A percentile compares a stretch with the other conserved stretches of the same genome.
Evolutionary conservation across 2,113 vertebrate species (phyloP).

Genomic region (Oreocharis arfaki): DNA sequence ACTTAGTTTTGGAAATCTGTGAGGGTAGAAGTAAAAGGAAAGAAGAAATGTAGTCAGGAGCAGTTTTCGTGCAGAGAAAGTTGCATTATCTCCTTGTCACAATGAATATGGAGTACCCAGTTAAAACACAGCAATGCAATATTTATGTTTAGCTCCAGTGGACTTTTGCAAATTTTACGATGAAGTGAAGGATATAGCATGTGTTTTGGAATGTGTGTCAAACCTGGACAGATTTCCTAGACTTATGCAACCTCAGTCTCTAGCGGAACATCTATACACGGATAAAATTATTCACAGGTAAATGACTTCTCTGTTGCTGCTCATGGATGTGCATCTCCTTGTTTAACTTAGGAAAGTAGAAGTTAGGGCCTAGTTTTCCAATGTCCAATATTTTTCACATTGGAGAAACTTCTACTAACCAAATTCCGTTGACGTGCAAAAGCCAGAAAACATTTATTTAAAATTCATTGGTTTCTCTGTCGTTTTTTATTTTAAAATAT

Average conservation of each 20-base stretch:
- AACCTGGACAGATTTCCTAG: not conserved
- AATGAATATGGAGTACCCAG: not conserved
- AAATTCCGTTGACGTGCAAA: not conserved
- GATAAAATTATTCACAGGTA: not conserved
- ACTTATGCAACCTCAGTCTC: not conserved
- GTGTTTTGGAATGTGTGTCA: not conserved
- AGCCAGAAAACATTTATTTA: not conserved
- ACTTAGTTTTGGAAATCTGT: not conserved
- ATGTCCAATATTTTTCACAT: not conserved
- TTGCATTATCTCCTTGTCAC: constrained; percentile 4
- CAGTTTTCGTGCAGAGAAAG: not conserved
- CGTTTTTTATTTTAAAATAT: not conserved
- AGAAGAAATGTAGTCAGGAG: not conserved
- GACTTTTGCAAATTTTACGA: constrained; percentile 44
- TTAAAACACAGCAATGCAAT: constrained; percentile 17
- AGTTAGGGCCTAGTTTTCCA: not conserved
- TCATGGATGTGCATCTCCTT: not conserved
- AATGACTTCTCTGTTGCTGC: not conserved
- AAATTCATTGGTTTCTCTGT: not conserved
- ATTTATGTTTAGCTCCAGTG: constrained; percentile 28
- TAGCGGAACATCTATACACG: not conserved
- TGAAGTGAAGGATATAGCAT: not conserved
- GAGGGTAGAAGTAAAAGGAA: not conserved
- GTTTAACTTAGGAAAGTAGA: not conserved
- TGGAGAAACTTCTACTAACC: not conserved